Percentiles rank a stretch among this genome's conserved stretches.
Conservation (phyloP, 2,113 vertebrate species). For the Malurus alboscapulatus region DNA sequence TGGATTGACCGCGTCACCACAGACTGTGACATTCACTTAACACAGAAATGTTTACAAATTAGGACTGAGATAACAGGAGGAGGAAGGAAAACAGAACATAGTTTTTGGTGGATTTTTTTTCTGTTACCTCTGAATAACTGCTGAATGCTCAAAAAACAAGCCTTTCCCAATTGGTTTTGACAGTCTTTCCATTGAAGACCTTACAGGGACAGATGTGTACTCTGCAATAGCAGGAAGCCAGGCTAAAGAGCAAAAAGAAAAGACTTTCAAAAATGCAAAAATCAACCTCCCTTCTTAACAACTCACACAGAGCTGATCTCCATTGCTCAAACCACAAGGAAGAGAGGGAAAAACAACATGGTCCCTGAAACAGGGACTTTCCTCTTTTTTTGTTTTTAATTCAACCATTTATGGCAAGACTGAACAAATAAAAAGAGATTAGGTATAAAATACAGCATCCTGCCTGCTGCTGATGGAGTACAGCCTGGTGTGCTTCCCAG, state of each 20-base stretch:
- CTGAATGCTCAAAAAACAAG: constrained; percentile 6
- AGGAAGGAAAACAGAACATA: neutral
- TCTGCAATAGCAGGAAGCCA: neutral
- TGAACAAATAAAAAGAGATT: neutral
- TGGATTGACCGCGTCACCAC: neutral
- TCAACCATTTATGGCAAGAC: neutral
- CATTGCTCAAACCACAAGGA: neutral
- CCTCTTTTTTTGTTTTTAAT: neutral
- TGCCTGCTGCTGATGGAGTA: neutral
- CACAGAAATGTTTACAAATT: constrained; percentile 43
- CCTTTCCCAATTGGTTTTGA: neutral
- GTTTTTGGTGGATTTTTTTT: neutral
- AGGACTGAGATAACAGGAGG: constrained; percentile 12
- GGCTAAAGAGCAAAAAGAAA: neutral
- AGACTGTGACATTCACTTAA: neutral
- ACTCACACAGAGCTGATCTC: neutral
- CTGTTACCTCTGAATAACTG: neutral
- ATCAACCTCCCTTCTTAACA: neutral
- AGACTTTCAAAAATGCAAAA: fast-evolving
- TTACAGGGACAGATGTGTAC: neutral
- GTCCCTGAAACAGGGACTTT: neutral
- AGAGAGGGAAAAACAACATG: neutral
- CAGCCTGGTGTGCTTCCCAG: neutral
- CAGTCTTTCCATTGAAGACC: neutral
- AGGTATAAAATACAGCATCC: neutral